These are phyloP conservation scores for Euglossa dilemma DNA, from an alignment of 1,140 invertebrate genomes.

Conservation along the genomic window DNA sequence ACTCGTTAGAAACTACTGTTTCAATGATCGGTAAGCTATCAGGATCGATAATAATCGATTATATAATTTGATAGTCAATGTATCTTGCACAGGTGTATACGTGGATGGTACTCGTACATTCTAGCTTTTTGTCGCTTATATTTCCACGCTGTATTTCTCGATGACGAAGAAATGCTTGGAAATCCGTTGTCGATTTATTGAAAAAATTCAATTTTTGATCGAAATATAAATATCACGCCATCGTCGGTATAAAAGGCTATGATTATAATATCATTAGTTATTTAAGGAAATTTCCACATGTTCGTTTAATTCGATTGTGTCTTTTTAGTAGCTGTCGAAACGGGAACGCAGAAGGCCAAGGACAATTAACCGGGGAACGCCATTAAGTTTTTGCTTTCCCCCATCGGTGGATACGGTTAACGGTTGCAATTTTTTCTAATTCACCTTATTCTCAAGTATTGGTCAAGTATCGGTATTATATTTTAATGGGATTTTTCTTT, in stretches of 20 bases:
- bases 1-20: background rate
- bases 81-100: background rate
- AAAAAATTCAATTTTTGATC: background rate
- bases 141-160: too few relatives aligned
- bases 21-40: background rate
- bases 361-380: slow-evolving; percentile 10
- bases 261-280: too few relatives aligned
- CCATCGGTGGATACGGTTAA: too few relatives aligned
- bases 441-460: too few relatives aligned
- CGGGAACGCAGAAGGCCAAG: background rate
- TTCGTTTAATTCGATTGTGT: background rate
- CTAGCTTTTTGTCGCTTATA: background rate
- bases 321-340: background rate
- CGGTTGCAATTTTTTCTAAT: background rate
- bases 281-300: background rate
- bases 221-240: too few relatives aligned
- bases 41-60: slow-evolving; percentile 18
- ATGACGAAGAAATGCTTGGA: background rate
- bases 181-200: too few relatives aligned
- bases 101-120: background rate
- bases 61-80: background rate
- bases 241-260: too few relatives aligned
- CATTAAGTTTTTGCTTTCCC: background rate
- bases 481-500: background rate
- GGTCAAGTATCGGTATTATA: too few relatives aligned